phyloP scores from a whole-genome alignment of 2,113 vertebrate genomes.

The Sphaerodactylus townsendi region DNA sequence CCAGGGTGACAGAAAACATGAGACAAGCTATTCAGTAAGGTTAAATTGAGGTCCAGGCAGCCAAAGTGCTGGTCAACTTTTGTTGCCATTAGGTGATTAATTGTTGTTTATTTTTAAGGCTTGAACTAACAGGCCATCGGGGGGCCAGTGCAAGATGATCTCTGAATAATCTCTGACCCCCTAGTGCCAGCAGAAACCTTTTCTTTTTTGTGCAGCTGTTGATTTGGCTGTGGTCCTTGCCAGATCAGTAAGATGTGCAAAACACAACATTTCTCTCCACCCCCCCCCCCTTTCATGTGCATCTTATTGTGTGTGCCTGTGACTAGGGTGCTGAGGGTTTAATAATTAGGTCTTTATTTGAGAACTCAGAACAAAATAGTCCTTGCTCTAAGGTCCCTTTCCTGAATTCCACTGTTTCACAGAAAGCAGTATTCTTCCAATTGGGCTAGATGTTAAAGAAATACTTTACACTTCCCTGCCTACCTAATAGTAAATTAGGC shows the following conservation, averaged over 20 bases:
- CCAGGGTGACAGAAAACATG: slow-evolving; percentile 71
- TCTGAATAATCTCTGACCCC: slow-evolving; percentile 71
- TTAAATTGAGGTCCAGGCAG: slow-evolving; percentile 64
- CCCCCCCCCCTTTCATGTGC: not conserved
- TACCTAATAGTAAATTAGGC: slow-evolving; percentile 7
- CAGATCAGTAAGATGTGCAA: slow-evolving; percentile 57
- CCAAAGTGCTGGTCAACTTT: slow-evolving; percentile 70
- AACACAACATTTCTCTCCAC: slow-evolving; percentile 25
- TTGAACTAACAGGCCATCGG: slow-evolving; percentile 74
- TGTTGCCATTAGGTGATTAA: slow-evolving; percentile 81
- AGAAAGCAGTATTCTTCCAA: slow-evolving; percentile 1
- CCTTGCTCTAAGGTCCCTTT: not conserved
- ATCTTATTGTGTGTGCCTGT: not conserved
- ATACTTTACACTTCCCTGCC: not conserved
- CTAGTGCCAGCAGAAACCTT: slow-evolving; percentile 68
- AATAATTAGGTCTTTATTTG: not conserved
- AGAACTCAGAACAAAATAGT: not conserved
- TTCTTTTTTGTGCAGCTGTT: slow-evolving; percentile 57
- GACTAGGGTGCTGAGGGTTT: not conserved
- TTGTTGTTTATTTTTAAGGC: slow-evolving; percentile 84
- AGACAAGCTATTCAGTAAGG: slow-evolving; percentile 68
- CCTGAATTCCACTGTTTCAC: not conserved
- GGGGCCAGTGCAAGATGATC: slow-evolving; percentile 77
- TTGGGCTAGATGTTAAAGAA: not conserved
- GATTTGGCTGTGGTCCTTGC: slow-evolving; percentile 57